Evolutionary conservation across 2,888 invertebrate species (phyloP).

Genomic region (Hymenopus coronatus): DNA sequence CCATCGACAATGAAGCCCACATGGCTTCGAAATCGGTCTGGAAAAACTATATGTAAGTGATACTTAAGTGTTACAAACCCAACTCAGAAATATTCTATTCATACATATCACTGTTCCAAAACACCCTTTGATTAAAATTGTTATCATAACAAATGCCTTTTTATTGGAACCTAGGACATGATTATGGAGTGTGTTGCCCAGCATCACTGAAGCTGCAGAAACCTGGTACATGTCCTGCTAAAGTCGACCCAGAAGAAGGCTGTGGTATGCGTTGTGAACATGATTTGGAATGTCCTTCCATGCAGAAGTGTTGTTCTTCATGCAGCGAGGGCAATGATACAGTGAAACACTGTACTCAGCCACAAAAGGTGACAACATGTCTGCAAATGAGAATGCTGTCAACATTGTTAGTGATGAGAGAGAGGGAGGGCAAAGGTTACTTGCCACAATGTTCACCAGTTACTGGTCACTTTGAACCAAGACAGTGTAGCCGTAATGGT

Average conservation of each 20-base stretch:
- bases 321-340: conserved; percentile 54
- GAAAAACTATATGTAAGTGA: no score
- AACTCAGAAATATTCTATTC: no score
- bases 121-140: no score
- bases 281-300: conserved; percentile 77
- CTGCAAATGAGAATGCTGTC: conserved; percentile 74
- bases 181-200: conserved; percentile 86
- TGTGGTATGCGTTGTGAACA: conserved; percentile 66
- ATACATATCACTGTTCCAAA: no score
- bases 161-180: conserved; percentile 56
- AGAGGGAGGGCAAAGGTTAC: conserved; percentile 78
- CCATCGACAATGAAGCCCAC: no score
- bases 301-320: conserved; percentile 78
- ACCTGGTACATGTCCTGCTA: conserved; percentile 71
- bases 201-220: conserved; percentile 72
- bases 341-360: conserved; percentile 69
- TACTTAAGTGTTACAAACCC: no score
- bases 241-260: conserved; percentile 46
- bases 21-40: no score
- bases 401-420: conserved; percentile 71
- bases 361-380: conserved; percentile 75
- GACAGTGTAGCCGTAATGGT: conserved; percentile 81
- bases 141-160: no score
- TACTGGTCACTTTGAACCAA: conserved; percentile 65
- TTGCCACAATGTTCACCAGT: conserved; percentile 72